Conservation (phyloP, 2,888 invertebrate species). For the Alitta virens region DNA sequence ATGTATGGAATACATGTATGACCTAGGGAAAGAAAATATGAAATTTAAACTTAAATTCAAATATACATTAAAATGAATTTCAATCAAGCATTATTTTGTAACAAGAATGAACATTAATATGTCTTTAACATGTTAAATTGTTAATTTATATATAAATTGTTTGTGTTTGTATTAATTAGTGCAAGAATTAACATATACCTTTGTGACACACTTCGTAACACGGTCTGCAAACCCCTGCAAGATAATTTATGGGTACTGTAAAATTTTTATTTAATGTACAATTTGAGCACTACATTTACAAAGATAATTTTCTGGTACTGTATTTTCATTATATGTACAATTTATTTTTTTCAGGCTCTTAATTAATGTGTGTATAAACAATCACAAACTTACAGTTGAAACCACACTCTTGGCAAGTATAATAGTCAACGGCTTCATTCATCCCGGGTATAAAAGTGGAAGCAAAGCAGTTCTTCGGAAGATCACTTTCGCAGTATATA, state of each 20-base stretch:
- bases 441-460: constrained; percentile 34
- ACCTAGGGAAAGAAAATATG: constrained; percentile 30
- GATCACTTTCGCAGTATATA: constrained; percentile 42
- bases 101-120: too few relatives aligned
- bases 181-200: constrained; percentile 36
- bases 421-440: constrained; percentile 42
- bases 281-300: background rate
- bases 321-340: background rate
- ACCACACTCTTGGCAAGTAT: constrained; percentile 42
- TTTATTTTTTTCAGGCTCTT: background rate
- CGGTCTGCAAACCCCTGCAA: constrained; percentile 42
- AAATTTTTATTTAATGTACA: background rate
- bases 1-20: constrained; percentile 40
- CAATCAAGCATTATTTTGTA: too few relatives aligned
- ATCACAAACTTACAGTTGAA: constrained; percentile 43
- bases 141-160: too few relatives aligned
- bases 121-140: too few relatives aligned
- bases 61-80: too few relatives aligned
- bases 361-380: background rate
- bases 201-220: constrained; percentile 45
- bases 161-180: too few relatives aligned
- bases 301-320: background rate
- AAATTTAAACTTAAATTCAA: background rate
- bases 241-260: too few relatives aligned
- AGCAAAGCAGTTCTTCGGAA: constrained; percentile 45